Base-by-base conservation (phyloP, 2,888 invertebrate genomes). In the Parnassius smintheus region DNA sequence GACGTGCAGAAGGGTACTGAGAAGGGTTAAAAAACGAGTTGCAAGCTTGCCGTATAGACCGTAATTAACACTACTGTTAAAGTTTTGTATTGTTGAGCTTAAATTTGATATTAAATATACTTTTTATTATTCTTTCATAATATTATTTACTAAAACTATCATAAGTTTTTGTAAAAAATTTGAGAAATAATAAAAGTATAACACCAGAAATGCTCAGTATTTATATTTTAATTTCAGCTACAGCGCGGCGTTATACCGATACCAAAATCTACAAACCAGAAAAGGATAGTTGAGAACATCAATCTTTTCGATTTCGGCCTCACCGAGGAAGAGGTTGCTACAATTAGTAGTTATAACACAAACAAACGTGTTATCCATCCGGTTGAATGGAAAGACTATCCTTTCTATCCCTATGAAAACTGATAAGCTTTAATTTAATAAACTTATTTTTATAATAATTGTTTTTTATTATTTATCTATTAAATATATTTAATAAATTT, bases 271-370 rank as follows among this genome's bases (percentile, higher is more conserved):
- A 86, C 92, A 0, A 94, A 94, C 72, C 86, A 91, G 66, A 82
- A 81, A 2, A 88, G 94, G 44, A 90, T 94, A 12, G 83, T 84
- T 0, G 86, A 93, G 70, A 94, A 94, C 76, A 92, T 94, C 9
- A 81, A 93, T 63, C 70, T 94, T 2, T 94, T 94, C 65, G 93
- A 94, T 78, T 94, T 94, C 79, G 73, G 92, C 65, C 78, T 94
- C 42, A 86, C 88, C 0, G 70, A 80, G 0, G 89, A 93, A 0
- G 94, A 94, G 73, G 86, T 93, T 1, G 77, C 81, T 0, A 68
- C 88, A 1, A 84, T 94, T 64, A 93, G 89, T 65, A 75, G 80
- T 1, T 94, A 92, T 68, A 91, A 94, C 67, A 88, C 76, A 61
- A 82, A 91, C 64, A 62, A 76, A 2, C 70, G 89, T 12, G 85